These are phyloP conservation scores for Proteles cristata DNA, from an alignment of 2,113 vertebrate species.

Conservation along the genomic window DNA sequence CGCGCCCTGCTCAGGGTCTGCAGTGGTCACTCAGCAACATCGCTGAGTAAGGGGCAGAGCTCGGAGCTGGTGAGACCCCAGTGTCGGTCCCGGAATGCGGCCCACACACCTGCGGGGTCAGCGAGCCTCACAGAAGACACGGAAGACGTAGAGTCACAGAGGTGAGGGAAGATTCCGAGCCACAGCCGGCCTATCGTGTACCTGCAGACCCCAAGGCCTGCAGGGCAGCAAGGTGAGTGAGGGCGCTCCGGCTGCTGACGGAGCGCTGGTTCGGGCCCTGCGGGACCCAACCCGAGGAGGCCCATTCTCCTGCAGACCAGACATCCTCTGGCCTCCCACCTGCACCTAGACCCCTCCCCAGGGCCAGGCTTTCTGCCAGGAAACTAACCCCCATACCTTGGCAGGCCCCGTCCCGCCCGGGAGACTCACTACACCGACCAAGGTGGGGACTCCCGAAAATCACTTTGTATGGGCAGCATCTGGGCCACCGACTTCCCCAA, in stretches of 20 bases:
- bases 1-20: background rate
- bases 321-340: too few relatives aligned
- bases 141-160: background rate
- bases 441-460: fast-evolving
- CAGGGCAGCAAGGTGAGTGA: background rate
- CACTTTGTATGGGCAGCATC: fast-evolving
- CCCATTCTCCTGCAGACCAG: background rate
- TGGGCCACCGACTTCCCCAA: background rate
- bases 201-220: too few relatives aligned
- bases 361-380: background rate
- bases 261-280: background rate
- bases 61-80: background rate
- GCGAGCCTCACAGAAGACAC: background rate
- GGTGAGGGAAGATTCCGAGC: fast-evolving
- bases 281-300: background rate
- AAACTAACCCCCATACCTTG: background rate
- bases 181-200: fast-evolving
- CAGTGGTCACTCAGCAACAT: background rate
- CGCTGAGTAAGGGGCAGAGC: background rate
- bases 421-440: too few relatives aligned
- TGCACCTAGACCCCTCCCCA: background rate
- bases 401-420: fast-evolving
- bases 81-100: background rate
- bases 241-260: fast-evolving
- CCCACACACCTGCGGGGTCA: background rate